Evolutionary conservation across 2,888 invertebrate species (phyloP), one percentile per base, ranked within the genome.

Genomic region (Chelonus formosanus): DNA sequence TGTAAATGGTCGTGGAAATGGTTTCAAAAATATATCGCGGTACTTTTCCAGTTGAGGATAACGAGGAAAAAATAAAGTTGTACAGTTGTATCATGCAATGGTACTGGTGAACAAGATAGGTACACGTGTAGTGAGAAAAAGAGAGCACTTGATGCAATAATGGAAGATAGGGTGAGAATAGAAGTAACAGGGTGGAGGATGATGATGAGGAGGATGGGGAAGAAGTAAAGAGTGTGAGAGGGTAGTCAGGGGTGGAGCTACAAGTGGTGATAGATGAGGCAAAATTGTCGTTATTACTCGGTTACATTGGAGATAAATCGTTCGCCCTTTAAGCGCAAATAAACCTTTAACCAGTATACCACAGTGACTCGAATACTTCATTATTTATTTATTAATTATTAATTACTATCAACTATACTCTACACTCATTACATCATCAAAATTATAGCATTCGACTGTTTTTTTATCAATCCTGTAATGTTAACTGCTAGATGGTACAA

Each of bases 221-320:
- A 53, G 44, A 31, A 53, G 63, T 20, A 7, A 32, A 50, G 52
- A 53, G 65, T 50, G 61, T 65, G 65, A 71, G 68, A 68, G 75
- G 75, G 72, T 69, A 77, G 75, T 75, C 78, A 76, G 77, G 80
- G 77, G 75, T 76, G 75, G 74, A 78, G 80, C 81, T 78, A 82
- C 82, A 82, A 82, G 82, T 82, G 82, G 81, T 81, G 81, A 81
- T 80, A 81, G 81, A 82, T 76, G 82, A 79, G 80, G 78, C 77
- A 75, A 77, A 80, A 80, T 77, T 75, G 77, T 74, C 76, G 75
- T 78, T 79, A 79, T 79, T 79, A 76, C 75, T 76, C 75, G 62
- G 76, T 77, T 75, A 73, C 73, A 71, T 57, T 62, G 67, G 69
- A 73, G 71, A 73, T 71, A 73, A 70, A 72, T 72, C 65, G 71